phyloP scores from a whole-genome alignment of 1,140 invertebrate species.

The Zaprionus taronus region DNA sequence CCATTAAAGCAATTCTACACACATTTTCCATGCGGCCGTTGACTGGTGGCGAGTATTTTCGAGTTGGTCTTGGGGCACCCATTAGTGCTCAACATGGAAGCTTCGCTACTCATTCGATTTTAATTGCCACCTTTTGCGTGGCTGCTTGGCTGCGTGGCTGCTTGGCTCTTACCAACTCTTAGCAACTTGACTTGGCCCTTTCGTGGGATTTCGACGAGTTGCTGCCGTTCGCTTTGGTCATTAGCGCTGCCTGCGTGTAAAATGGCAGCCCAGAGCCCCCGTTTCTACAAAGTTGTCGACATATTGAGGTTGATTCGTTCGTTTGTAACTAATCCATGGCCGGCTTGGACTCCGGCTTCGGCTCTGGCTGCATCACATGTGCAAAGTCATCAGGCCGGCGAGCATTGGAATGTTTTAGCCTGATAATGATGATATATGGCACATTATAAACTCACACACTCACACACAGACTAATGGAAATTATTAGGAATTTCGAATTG shows the following conservation, averaged over 20 bases:
- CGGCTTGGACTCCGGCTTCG: background rate
- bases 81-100: constrained; percentile 82
- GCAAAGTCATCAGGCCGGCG: constrained; percentile 72
- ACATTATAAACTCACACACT: constrained; percentile 56
- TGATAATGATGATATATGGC: constrained; percentile 81
- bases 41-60: constrained; percentile 6
- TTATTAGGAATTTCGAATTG: constrained; percentile 72
- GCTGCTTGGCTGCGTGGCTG: constrained; percentile 49
- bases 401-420: constrained; percentile 61
- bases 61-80: constrained; percentile 54
- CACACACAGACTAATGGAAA: constrained; percentile 59
- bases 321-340: constrained; percentile 71
- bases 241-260: constrained; percentile 77
- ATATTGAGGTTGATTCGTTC: constrained; percentile 79
- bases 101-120: constrained; percentile 82
- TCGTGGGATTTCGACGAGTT: constrained; percentile 67
- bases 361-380: constrained; percentile 72
- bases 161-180: constrained; percentile 15
- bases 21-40: constrained; percentile 66
- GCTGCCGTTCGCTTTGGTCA: constrained; percentile 56
- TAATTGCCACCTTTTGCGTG: constrained; percentile 74
- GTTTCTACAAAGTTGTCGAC: constrained; percentile 76
- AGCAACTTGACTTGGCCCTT: constrained; percentile 59
- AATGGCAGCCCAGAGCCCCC: constrained; percentile 64
- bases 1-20: constrained; percentile 82